Percentiles rank a stretch among this genome's conserved stretches.
These are phyloP conservation scores for Drosophila rubida DNA, from an alignment of 2,888 invertebrate species.

Conservation along the genomic window DNA sequence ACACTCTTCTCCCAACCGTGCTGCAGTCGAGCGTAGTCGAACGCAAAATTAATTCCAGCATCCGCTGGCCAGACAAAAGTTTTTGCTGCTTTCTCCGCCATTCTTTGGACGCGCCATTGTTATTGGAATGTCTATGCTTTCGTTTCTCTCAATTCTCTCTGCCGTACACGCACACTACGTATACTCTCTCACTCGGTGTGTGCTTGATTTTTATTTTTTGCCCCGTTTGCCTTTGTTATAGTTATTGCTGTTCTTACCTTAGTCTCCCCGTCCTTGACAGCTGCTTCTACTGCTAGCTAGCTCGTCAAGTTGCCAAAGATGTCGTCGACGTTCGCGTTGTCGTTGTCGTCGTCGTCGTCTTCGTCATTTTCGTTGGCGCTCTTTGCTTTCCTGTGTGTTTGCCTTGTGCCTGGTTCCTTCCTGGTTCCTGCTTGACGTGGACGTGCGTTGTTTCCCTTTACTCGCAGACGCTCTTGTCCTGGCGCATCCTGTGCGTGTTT, in stretches of 20 bases:
- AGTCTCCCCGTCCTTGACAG: conserved; percentile 45
- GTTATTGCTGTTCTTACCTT: conserved; percentile 66
- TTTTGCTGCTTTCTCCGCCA: conserved; percentile 50
- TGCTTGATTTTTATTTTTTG: conserved; percentile 3
- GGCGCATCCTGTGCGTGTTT: conserved; percentile 48
- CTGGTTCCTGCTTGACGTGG: conserved; percentile 76
- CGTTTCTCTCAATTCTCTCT: neutral
- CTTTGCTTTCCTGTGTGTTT: conserved; percentile 72
- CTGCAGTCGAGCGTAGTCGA: conserved; percentile 55
- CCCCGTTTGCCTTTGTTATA: conserved; percentile 56
- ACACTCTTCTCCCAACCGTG: neutral
- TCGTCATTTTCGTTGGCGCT: conserved; percentile 22
- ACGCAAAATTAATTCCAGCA: conserved; percentile 77
- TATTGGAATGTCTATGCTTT: conserved; percentile 64
- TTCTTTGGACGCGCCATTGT: conserved; percentile 57
- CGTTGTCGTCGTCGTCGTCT: conserved; percentile 1
- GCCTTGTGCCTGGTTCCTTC: conserved; percentile 67
- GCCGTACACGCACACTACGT: neutral
- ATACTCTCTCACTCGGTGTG: neutral
- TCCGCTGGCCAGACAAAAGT: conserved; percentile 57
- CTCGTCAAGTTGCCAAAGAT: conserved; percentile 49
- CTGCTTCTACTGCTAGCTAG: conserved; percentile 25
- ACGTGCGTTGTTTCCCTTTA: conserved; percentile 75
- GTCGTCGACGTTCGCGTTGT: neutral
- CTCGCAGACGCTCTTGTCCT: conserved; percentile 20